phyloP scores from a whole-genome alignment of 2,113 vertebrate species.

The Aix galericulata region DNA sequence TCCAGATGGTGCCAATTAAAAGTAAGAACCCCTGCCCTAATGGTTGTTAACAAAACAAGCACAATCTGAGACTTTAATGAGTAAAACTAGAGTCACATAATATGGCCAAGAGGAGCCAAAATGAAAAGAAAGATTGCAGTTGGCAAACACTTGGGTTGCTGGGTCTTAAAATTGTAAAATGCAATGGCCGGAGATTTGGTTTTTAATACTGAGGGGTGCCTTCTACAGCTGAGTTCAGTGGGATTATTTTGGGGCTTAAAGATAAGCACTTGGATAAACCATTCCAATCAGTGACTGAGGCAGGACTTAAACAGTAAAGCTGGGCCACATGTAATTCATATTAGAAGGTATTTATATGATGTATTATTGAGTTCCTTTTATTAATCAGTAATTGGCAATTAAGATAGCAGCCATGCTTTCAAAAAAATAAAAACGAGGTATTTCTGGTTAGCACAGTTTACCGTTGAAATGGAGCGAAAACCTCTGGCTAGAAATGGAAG shows the following conservation, averaged over 20 bases:
- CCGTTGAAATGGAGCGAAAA: background rate
- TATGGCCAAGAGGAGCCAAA: conserved; percentile 58
- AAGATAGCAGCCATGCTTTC: background rate
- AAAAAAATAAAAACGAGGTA: background rate
- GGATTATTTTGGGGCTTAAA: background rate
- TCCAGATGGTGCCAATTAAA: conserved; percentile 72
- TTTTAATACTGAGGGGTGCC: background rate
- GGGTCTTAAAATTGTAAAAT: background rate
- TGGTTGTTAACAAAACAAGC: conserved; percentile 68
- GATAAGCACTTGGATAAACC: background rate
- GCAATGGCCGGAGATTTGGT: background rate
- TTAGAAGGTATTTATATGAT: background rate
- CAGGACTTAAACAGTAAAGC: background rate
- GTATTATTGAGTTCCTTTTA: background rate
- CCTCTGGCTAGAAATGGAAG: background rate
- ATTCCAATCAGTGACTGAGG: background rate
- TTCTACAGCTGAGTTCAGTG: background rate
- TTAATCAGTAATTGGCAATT: background rate
- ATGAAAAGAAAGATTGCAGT: conserved; percentile 10
- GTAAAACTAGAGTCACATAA: conserved; percentile 59
- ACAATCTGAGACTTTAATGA: conserved; percentile 68
- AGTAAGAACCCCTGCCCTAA: conserved; percentile 63
- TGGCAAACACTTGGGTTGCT: conserved; percentile 8
- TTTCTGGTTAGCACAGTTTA: background rate
- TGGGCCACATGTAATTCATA: background rate